Percentiles rank a stretch among this genome's conserved stretches.
Evolutionary conservation across 2,888 invertebrate genomes (phyloP).

Genomic region (Drosophila incognita): DNA sequence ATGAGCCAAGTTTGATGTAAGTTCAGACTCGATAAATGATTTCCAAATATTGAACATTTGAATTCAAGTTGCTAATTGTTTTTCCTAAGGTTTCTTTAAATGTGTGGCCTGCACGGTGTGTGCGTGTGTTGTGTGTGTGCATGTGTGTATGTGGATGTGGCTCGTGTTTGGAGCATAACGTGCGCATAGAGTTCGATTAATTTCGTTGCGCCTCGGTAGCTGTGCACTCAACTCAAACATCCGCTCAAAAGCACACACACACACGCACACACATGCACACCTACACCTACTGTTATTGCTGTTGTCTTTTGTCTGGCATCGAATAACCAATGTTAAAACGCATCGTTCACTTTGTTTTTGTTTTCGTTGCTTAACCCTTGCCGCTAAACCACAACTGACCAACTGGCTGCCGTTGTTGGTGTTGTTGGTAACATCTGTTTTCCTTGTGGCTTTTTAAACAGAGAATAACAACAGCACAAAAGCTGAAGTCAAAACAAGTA

Average conservation of each 20-base stretch:
- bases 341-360: constrained; percentile 30
- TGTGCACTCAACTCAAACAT: constrained; percentile 78
- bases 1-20: not conserved
- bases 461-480: constrained; percentile 26
- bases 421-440: constrained; percentile 54
- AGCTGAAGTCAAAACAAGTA: constrained; percentile 11
- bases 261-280: constrained; percentile 19
- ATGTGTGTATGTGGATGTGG: constrained; percentile 13
- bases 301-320: constrained; percentile 42
- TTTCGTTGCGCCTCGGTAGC: constrained; percentile 79
- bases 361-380: constrained; percentile 45
- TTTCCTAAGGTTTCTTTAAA: not conserved
- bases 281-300: constrained; percentile 28
- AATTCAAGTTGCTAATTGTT: not conserved
- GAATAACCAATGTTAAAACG: constrained; percentile 41
- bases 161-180: constrained; percentile 68
- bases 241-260: constrained; percentile 57
- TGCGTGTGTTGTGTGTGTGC: not conserved
- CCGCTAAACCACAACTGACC: constrained; percentile 57
- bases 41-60: not conserved
- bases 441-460: constrained; percentile 32
- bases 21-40: not conserved
- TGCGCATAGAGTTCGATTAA: constrained; percentile 72
- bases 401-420: constrained; percentile 44
- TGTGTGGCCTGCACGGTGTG: not conserved